Conservation (phyloP, 1,140 invertebrate species). For the Amphibalanus amphitrite region DNA sequence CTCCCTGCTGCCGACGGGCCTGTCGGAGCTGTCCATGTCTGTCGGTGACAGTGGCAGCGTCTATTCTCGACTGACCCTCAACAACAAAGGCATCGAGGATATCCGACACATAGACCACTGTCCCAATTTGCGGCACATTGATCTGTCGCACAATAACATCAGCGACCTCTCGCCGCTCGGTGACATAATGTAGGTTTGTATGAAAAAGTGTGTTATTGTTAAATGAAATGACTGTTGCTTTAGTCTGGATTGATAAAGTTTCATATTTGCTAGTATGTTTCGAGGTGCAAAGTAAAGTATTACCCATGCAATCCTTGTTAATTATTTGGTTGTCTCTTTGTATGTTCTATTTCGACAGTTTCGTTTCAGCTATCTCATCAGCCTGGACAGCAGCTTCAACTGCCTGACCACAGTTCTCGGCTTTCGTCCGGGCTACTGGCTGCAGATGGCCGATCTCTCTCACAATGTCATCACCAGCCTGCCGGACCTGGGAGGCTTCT, state of each 20-base stretch:
- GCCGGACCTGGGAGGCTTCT: not conserved
- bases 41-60: not conserved
- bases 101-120: not conserved
- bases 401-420: not conserved
- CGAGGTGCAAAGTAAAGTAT: too few relatives aligned
- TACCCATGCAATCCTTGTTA: too few relatives aligned
- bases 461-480: not conserved
- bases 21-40: not conserved
- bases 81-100: not conserved
- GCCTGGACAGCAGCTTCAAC: not conserved
- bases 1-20: not conserved
- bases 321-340: too few relatives aligned
- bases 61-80: not conserved
- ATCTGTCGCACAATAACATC: not conserved
- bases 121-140: not conserved
- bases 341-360: too few relatives aligned
- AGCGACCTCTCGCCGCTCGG: not conserved
- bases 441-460: not conserved
- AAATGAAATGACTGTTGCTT: too few relatives aligned
- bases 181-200: not conserved
- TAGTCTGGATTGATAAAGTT: too few relatives aligned
- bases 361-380: not conserved
- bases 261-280: too few relatives aligned
- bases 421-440: not conserved
- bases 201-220: too few relatives aligned